phyloP scores from a whole-genome alignment of 2,888 invertebrate genomes.

The Nomada fabriciana region DNA sequence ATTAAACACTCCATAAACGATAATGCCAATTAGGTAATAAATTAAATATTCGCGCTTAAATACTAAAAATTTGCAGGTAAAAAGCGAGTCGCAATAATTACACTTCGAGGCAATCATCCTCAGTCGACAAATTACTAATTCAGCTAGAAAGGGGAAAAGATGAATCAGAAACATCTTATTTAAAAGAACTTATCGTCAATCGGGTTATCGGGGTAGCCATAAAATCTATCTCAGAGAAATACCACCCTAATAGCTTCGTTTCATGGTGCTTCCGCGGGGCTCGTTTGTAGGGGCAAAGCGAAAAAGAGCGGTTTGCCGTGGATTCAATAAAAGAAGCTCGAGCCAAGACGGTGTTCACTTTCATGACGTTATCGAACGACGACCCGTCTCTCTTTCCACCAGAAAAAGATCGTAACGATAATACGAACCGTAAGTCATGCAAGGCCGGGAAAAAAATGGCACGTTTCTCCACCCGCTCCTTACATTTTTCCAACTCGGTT shows the following conservation, averaged over 20 bases:
- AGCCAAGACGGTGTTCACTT: conserved; percentile 64
- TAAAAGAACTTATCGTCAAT: conserved; percentile 34
- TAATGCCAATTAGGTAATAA: too few species aligned
- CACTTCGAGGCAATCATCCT: background rate
- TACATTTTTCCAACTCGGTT: conserved; percentile 41
- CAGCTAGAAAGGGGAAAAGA: background rate
- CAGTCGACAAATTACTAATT: background rate
- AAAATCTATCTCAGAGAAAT: conserved; percentile 26
- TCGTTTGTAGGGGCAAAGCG: conserved; percentile 62
- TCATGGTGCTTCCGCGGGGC: conserved; percentile 38
- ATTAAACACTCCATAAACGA: too few species aligned
- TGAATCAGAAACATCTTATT: conserved; percentile 22
- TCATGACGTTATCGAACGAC: conserved; percentile 68
- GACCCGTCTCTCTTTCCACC: conserved; percentile 21
- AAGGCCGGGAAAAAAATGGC: conserved; percentile 50
- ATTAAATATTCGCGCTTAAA: too few species aligned
- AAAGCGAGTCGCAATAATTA: too few species aligned
- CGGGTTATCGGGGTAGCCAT: conserved; percentile 44
- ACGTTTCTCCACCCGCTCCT: conserved; percentile 34
- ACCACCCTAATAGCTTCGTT: conserved; percentile 43
- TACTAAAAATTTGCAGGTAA: too few species aligned
- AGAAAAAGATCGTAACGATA: conserved; percentile 68
- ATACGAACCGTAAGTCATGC: conserved; percentile 70
- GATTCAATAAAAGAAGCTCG: conserved; percentile 70
- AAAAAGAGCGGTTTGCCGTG: conserved; percentile 59